A percentile compares a stretch with the other conserved stretches of the same genome.
Evolutionary conservation across 2,113 vertebrate species (phyloP).

Genomic region (Bucco capensis): DNA sequence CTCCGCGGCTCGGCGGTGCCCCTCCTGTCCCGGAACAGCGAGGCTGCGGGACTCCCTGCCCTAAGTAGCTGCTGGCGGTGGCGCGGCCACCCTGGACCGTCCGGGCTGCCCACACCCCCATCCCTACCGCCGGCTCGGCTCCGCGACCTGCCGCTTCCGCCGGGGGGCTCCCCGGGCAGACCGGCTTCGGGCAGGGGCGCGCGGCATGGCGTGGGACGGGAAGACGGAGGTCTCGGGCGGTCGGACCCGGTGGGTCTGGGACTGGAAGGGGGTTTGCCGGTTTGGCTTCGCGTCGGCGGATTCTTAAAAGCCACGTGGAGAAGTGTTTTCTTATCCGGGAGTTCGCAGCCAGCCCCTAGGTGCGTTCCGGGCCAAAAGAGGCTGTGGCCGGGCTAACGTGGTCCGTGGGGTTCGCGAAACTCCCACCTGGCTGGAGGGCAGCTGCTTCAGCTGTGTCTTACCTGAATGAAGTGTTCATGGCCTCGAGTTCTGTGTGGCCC

Average conservation of each 20-base stretch:
- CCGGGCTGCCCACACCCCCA: background rate
- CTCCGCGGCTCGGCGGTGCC: background rate
- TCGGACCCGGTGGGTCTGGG: too few species aligned
- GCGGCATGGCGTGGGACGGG: too few species aligned
- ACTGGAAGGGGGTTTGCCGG: background rate
- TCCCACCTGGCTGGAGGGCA: background rate
- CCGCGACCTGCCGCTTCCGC: background rate
- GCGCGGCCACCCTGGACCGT: background rate
- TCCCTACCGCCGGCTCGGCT: background rate
- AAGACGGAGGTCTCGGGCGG: background rate
- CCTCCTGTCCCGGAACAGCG: background rate
- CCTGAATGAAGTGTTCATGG: background rate
- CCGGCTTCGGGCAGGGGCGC: background rate
- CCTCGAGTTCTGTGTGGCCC: background rate
- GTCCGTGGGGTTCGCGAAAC: background rate
- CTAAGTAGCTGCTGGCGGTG: background rate
- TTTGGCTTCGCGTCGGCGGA: background rate
- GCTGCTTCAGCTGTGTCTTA: background rate
- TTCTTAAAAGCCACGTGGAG: background rate
- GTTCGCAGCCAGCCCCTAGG: background rate
- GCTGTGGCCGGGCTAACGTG: too few species aligned
- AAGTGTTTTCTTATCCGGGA: background rate
- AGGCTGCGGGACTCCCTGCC: background rate
- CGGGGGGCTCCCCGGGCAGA: background rate
- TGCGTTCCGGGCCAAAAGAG: background rate